phyloP scores from a whole-genome alignment of 1,140 invertebrate genomes.

The Chionoecetes opilio region DNA sequence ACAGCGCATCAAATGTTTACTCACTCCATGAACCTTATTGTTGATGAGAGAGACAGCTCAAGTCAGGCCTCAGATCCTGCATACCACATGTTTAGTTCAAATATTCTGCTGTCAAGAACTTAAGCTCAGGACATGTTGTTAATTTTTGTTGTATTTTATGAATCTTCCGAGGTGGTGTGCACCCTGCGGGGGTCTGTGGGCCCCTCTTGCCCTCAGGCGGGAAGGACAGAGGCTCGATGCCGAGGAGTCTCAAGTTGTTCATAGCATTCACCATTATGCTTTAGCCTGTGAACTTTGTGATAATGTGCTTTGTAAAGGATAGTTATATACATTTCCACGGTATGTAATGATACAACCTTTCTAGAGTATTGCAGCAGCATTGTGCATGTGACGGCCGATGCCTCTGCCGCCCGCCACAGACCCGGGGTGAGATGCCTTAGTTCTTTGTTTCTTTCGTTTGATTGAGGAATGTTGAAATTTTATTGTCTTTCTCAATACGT shows the following conservation, averaged over 20 bases:
- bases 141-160: conserved; percentile 63
- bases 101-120: conserved; percentile 44
- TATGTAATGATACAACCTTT: no score
- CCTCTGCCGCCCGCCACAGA: background rate
- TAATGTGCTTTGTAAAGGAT: background rate
- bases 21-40: background rate
- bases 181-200: background rate
- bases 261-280: background rate
- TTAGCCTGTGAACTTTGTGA: background rate
- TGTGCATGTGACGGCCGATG: background rate
- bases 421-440: conserved; percentile 3
- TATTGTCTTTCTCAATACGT: conserved; percentile 49
- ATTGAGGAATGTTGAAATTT: conserved; percentile 54
- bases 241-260: background rate
- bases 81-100: background rate
- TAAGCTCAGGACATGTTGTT: conserved; percentile 40
- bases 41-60: background rate
- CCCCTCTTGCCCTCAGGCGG: background rate
- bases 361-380: no score
- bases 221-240: background rate
- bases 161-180: background rate
- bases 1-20: background rate
- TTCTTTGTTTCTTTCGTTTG: background rate
- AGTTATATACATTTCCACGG: no score
- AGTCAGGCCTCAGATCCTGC: background rate